Evolutionary conservation across 2,113 vertebrate genomes (phyloP).

Genomic region (Aplodontia rufa): DNA sequence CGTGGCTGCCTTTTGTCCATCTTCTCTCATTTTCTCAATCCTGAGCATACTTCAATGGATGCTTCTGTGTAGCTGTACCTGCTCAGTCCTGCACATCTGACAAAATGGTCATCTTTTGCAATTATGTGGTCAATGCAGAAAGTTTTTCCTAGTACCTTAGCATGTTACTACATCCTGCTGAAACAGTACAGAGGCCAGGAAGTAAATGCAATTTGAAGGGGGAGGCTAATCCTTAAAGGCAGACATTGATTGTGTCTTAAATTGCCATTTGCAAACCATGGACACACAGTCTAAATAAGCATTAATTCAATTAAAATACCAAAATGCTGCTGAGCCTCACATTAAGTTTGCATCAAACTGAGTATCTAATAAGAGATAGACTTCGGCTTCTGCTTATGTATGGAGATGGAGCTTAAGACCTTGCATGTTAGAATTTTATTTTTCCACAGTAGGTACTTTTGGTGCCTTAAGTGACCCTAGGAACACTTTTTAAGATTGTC

Average conservation of each 20-base stretch:
- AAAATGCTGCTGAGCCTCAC: not conserved
- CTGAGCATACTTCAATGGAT: not conserved
- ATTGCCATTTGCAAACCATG: not conserved
- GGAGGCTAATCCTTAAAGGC: not conserved
- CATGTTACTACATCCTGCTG: not conserved
- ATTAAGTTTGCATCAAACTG: not conserved
- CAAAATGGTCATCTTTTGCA: not conserved
- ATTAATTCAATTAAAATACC: conserved; percentile 25
- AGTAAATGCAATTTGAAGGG: not conserved
- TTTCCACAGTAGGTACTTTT: not conserved
- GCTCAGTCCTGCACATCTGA: not conserved
- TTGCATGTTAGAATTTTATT: not conserved
- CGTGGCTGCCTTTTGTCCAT: not conserved
- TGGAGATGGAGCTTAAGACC: not conserved
- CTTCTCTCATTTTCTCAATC: not conserved
- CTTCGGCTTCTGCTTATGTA: not conserved
- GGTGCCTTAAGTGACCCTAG: not conserved
- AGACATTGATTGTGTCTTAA: conserved; percentile 21
- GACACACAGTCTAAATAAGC: not conserved
- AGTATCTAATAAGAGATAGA: conserved; percentile 1
- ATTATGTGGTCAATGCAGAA: not conserved
- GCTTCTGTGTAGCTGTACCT: not conserved
- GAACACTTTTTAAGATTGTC: not conserved
- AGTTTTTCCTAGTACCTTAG: not conserved
- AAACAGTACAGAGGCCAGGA: not conserved